phyloP scores from a whole-genome alignment of 1,140 invertebrate genomes.

The Drosophila nigromelanica region DNA sequence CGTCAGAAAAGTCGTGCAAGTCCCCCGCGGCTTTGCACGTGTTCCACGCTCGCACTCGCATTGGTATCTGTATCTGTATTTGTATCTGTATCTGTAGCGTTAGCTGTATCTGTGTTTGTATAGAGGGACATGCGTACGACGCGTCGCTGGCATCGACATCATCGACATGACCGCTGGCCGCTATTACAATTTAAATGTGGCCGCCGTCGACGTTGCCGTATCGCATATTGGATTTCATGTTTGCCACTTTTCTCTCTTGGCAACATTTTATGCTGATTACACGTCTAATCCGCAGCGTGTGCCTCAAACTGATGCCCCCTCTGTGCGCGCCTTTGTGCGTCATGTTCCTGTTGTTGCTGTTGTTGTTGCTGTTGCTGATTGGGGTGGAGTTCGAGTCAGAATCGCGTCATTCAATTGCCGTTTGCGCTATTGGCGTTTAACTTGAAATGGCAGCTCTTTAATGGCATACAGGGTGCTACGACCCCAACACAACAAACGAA shows the following conservation, averaged over 20 bases:
- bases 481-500: constrained; percentile 14
- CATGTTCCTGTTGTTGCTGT: constrained; percentile 4
- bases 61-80: constrained; percentile 19
- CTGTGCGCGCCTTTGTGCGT: neutral
- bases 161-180: constrained; percentile 28
- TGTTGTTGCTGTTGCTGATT: constrained; percentile 8
- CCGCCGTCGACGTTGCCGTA: too few relatives aligned
- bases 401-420: constrained; percentile 63
- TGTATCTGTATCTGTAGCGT: constrained; percentile 3
- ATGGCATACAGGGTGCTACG: constrained; percentile 65
- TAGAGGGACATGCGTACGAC: constrained; percentile 81
- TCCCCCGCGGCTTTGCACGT: constrained; percentile 83
- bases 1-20: constrained; percentile 71
- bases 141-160: constrained; percentile 43
- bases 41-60: constrained; percentile 55
- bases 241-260: constrained; percentile 64
- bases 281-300: constrained; percentile 81
- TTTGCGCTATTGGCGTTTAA: constrained; percentile 68
- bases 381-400: constrained; percentile 11
- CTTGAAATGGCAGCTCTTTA: constrained; percentile 49
- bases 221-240: constrained; percentile 80
- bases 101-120: constrained; percentile 52
- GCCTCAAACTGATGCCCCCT: constrained; percentile 35
- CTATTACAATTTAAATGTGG: constrained; percentile 18
- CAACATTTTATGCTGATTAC: constrained; percentile 82